phyloP scores from a whole-genome alignment of 2,888 invertebrate genomes.

The Sesamia inferens region DNA sequence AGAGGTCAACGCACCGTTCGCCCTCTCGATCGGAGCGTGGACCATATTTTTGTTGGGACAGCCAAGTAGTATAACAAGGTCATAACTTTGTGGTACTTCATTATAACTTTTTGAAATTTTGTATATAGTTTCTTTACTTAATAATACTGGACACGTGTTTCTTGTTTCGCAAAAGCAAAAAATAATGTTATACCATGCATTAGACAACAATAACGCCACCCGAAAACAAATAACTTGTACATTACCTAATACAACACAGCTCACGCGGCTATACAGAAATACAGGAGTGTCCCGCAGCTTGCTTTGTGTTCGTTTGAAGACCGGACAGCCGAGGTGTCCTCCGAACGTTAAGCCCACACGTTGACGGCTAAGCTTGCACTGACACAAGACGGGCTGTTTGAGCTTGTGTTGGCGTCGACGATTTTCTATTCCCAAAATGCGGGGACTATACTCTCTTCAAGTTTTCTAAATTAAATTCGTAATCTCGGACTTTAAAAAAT shows the following conservation, averaged over 20 bases:
- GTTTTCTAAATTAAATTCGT: background rate
- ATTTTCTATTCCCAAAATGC: background rate
- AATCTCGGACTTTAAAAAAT: no score
- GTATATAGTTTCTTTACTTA: no score
- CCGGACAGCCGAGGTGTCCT: conserved; percentile 31
- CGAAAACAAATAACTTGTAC: background rate
- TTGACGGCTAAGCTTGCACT: conserved; percentile 33
- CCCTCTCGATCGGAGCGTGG: no score
- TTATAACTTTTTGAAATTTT: no score
- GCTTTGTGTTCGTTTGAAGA: conserved; percentile 51
- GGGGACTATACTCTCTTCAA: background rate
- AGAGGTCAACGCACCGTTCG: no score
- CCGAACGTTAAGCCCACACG: conserved; percentile 37
- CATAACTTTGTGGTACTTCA: no score
- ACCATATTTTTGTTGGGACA: no score
- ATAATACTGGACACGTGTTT: no score
- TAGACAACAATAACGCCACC: background rate
- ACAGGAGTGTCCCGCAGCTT: conserved; percentile 15
- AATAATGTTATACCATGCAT: no score
- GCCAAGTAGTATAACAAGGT: no score
- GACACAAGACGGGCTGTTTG: conserved; percentile 34
- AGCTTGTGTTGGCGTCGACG: conserved; percentile 4
- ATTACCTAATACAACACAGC: background rate
- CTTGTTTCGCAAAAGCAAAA: no score
- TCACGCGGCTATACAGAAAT: background rate